Conservation (phyloP, 2,797 vertebrate genomes). For the Cirrhinus molitorella region DNA sequence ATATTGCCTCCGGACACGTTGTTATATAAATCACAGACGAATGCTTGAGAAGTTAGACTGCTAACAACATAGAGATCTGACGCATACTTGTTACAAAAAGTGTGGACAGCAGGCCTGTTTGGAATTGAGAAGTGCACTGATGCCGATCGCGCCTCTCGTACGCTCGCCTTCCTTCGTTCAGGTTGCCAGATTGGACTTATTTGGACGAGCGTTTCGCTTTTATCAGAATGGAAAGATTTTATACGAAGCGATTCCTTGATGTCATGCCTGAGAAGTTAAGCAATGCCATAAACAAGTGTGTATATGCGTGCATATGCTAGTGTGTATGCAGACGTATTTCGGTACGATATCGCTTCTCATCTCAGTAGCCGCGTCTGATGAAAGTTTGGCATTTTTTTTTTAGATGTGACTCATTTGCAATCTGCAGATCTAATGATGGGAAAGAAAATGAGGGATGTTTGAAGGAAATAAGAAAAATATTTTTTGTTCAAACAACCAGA, state of each 20-base stretch:
- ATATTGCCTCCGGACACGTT: not conserved
- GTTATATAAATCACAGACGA: conserved; percentile 7
- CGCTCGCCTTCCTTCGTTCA: not conserved
- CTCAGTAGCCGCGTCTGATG: conserved; percentile 50
- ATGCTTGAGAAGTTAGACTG: conserved; percentile 30
- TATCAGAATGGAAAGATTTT: conserved; percentile 51
- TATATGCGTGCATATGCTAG: not conserved
- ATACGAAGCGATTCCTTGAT: conserved; percentile 27
- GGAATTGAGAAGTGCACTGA: conserved; percentile 26
- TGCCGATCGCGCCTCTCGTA: conserved; percentile 2
- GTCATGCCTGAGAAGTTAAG: conserved; percentile 55
- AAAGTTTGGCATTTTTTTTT: conserved; percentile 59
- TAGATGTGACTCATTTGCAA: conserved; percentile 59
- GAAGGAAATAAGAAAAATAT: conserved; percentile 21
- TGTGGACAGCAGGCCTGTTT: conserved; percentile 31
- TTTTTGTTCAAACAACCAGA: conserved; percentile 27
- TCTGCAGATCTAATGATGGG: conserved; percentile 40
- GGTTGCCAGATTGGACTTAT: conserved; percentile 55
- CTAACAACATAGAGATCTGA: conserved; percentile 16
- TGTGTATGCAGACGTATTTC: conserved; percentile 17
- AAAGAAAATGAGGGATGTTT: conserved; percentile 20
- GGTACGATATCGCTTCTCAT: conserved; percentile 31
- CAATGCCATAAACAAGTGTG: not conserved
- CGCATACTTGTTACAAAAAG: conserved; percentile 17
- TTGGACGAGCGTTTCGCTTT: conserved; percentile 41